Evolutionary conservation across 2,888 invertebrate species (phyloP).

Genomic region (Paralinhomoeus sp.): DNA sequence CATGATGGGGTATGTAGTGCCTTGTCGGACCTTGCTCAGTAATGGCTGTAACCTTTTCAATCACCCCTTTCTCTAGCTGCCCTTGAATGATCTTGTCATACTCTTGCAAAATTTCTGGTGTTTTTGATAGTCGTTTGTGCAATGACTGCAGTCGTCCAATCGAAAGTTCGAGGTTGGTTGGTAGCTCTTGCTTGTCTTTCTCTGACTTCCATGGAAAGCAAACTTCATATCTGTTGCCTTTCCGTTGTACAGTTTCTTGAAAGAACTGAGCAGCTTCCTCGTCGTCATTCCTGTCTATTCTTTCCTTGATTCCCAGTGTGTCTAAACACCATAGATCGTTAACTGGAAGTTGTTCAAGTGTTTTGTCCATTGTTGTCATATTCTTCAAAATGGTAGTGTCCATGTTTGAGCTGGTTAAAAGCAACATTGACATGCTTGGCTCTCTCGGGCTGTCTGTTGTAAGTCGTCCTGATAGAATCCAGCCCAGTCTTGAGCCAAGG

Average conservation of each 20-base stretch:
- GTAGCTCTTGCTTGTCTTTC: not conserved
- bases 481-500: no score
- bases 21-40: no score
- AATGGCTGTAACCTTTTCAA: slow-evolving; percentile 2
- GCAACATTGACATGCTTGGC: no score
- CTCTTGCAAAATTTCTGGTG: not conserved
- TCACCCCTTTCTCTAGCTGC: slow-evolving; percentile 3
- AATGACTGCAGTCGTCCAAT: not conserved
- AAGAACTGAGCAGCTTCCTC: not conserved
- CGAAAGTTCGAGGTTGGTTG: slow-evolving; percentile 1
- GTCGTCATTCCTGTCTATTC: not conserved
- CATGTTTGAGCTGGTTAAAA: no score
- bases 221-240: not conserved
- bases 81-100: slow-evolving; percentile 5
- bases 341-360: no score
- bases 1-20: slow-evolving; percentile 8
- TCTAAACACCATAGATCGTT: not conserved
- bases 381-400: no score
- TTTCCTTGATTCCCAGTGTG: not conserved
- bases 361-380: not conserved
- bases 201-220: slow-evolving; percentile 2
- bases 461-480: no score
- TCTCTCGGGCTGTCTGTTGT: no score
- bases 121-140: not conserved
- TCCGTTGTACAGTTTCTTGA: no score